Percentiles rank a stretch among this genome's conserved stretches.
Evolutionary conservation across 2,113 vertebrate species (phyloP).

Genomic region (Eubucco bourcierii): DNA sequence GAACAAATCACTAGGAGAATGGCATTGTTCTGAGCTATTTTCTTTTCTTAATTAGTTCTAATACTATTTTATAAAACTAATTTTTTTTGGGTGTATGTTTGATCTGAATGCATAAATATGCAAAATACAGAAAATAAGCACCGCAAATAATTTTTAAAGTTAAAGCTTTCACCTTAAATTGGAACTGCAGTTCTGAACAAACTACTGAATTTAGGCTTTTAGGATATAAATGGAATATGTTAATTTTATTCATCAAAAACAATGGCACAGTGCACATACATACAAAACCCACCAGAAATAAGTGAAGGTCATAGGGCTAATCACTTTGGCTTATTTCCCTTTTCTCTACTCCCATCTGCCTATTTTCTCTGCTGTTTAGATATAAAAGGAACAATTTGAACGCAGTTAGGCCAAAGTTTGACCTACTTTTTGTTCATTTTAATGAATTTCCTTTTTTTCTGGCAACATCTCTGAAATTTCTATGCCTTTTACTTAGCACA

Average conservation of each 20-base stretch:
- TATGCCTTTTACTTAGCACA: background rate
- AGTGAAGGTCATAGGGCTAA: slow-evolving; percentile 44
- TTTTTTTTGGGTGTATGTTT: background rate
- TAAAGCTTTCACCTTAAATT: slow-evolving; percentile 7
- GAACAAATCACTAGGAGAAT: slow-evolving; percentile 48
- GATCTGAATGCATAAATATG: background rate
- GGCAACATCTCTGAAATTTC: slow-evolving; percentile 1
- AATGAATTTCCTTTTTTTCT: background rate
- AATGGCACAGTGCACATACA: slow-evolving; percentile 48
- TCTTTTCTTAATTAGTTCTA: slow-evolving; percentile 51
- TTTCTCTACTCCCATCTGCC: slow-evolving; percentile 41
- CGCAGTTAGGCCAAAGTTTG: background rate
- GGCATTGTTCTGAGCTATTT: slow-evolving; percentile 35
- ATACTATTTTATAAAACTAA: slow-evolving; percentile 30
- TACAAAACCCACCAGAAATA: slow-evolving; percentile 58
- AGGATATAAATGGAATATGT: slow-evolving; percentile 52
- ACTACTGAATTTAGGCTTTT: slow-evolving; percentile 18
- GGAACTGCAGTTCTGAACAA: background rate
- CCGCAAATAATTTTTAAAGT: background rate
- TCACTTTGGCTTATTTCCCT: slow-evolving; percentile 57
- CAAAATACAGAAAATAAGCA: background rate
- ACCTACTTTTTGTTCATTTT: background rate
- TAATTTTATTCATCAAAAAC: slow-evolving; percentile 69
- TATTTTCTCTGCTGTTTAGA: slow-evolving; percentile 25
- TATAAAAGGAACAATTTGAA: slow-evolving; percentile 27